Percentiles rank a stretch among this genome's conserved stretches.
Evolutionary conservation across 2,888 invertebrate species (phyloP).

Genomic region (Cantharis flavilabris): DNA sequence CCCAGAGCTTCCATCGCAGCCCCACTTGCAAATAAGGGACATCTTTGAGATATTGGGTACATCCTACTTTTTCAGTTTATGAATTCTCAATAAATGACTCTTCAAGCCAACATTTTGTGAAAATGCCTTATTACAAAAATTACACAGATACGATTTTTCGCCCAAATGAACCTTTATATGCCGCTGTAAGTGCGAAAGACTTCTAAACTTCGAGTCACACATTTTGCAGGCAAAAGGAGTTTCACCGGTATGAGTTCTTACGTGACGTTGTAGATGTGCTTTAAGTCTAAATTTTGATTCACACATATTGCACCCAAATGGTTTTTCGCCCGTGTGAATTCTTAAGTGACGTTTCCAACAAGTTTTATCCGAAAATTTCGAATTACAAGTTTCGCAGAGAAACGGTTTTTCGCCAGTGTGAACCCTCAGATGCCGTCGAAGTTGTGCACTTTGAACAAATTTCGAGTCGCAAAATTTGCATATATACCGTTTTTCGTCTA

Average conservation of each 20-base stretch:
- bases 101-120: not conserved
- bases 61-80: not conserved
- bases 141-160: conserved; percentile 52
- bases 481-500: conserved; percentile 56
- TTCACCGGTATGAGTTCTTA: conserved; percentile 53
- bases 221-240: conserved; percentile 53
- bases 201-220: conserved; percentile 52
- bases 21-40: too few species aligned
- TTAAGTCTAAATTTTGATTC: conserved; percentile 53
- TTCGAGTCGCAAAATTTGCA: conserved; percentile 57
- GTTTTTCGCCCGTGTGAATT: conserved; percentile 55
- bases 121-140: conserved; percentile 40
- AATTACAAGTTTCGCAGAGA: conserved; percentile 54
- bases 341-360: conserved; percentile 54
- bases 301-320: conserved; percentile 52
- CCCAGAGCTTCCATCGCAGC: too few species aligned
- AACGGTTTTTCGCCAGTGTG: conserved; percentile 56
- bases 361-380: conserved; percentile 55
- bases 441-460: conserved; percentile 55
- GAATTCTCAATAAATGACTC: not conserved
- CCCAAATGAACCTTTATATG: conserved; percentile 55
- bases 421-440: conserved; percentile 51
- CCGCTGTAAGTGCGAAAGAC: conserved; percentile 51
- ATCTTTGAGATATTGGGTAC: not conserved
- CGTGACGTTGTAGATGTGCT: conserved; percentile 53